phyloP scores from a whole-genome alignment of 2,888 invertebrate genomes.

The Machimus rusticus region DNA sequence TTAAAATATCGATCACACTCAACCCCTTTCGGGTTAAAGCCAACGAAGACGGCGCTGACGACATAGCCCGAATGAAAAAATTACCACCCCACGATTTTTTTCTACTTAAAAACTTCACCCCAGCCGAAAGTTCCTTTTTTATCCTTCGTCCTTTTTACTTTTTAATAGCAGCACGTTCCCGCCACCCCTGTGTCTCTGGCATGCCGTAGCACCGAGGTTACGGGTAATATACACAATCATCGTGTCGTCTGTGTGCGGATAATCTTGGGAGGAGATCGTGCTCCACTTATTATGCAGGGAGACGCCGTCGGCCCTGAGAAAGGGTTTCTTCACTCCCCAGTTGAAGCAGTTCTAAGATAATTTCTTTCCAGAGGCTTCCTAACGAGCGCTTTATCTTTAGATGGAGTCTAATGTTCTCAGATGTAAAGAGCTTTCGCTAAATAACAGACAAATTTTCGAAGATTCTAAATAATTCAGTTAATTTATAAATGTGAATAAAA shows the following conservation, averaged over 20 bases:
- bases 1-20: slow-evolving; percentile 61
- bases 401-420: not conserved
- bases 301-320: not conserved
- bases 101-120: slow-evolving; percentile 47
- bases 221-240: not conserved
- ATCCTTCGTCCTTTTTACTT: slow-evolving; percentile 45
- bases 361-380: not conserved
- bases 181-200: not conserved
- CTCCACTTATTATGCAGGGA: slow-evolving; percentile 42
- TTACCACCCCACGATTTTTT: slow-evolving; percentile 47
- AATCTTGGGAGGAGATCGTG: not conserved
- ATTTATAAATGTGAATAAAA: not conserved
- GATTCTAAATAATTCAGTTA: not conserved
- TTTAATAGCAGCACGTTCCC: slow-evolving; percentile 47
- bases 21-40: slow-evolving; percentile 55
- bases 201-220: not conserved
- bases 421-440: not conserved
- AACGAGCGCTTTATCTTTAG: not conserved
- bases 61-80: slow-evolving; percentile 35
- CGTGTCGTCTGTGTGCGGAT: not conserved
- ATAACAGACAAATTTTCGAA: not conserved
- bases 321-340: not conserved
- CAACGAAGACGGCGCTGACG: slow-evolving; percentile 27
- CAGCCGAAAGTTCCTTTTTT: slow-evolving; percentile 39
- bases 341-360: not conserved